Conservation (phyloP, 2,113 vertebrate species). For the Corythaixoides concolor region DNA sequence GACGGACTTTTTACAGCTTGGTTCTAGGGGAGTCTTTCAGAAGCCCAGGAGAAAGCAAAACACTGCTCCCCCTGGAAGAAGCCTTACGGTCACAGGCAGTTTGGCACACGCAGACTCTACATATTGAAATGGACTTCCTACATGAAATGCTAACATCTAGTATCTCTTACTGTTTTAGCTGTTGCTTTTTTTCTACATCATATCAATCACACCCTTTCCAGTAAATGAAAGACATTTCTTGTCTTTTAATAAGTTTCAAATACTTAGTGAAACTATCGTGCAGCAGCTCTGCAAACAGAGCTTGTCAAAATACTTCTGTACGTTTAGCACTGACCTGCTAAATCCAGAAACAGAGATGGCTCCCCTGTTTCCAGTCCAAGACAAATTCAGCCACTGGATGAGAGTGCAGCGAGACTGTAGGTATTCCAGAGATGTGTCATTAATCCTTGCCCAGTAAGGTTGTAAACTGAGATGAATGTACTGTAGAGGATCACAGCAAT, state of each 20-base stretch:
- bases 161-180: constrained; percentile 39
- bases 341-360: constrained; percentile 90
- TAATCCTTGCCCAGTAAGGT: constrained; percentile 93
- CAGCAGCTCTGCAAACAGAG: background rate
- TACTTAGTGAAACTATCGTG: background rate
- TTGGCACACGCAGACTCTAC: background rate
- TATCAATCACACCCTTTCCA: background rate
- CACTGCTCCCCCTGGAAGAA: background rate
- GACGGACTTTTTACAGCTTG: background rate
- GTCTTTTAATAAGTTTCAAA: background rate
- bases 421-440: constrained; percentile 88
- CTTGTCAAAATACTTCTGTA: background rate
- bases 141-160: background rate
- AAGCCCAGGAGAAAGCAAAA: constrained; percentile 3
- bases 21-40: background rate
- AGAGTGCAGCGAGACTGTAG: constrained; percentile 92
- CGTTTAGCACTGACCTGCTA: constrained; percentile 86
- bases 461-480: constrained; percentile 97
- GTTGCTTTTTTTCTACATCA: background rate
- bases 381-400: constrained; percentile 96
- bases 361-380: constrained; percentile 95
- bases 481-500: constrained; percentile 95
- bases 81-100: background rate
- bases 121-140: constrained; percentile 2
- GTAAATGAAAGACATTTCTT: background rate